Percentiles rank a stretch among this genome's conserved stretches.
These are phyloP conservation scores for Phrynocephalus guinanensis DNA, from an alignment of 2,797 vertebrate species.

Conservation along the genomic window DNA sequence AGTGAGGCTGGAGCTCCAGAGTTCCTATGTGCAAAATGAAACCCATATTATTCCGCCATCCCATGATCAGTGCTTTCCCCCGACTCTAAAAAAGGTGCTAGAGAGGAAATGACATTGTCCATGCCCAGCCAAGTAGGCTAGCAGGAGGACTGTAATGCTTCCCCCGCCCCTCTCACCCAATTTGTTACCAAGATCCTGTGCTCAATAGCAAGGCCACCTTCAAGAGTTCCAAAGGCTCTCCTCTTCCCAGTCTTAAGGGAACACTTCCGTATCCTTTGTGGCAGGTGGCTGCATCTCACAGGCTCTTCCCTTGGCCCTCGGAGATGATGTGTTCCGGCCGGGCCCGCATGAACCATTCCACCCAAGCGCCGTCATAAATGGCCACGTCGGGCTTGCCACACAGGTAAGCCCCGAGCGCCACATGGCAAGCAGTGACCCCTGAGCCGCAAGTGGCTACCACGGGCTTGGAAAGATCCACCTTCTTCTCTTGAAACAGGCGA, in stretches of 20 bases:
- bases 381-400: slow-evolving; percentile 86
- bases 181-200: slow-evolving; percentile 36
- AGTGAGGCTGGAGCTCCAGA: neutral
- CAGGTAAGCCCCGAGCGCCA: slow-evolving; percentile 88
- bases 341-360: slow-evolving; percentile 91
- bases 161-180: neutral
- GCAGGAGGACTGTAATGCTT: neutral
- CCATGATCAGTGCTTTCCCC: slow-evolving; percentile 33
- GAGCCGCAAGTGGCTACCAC: slow-evolving; percentile 90
- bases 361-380: slow-evolving; percentile 93
- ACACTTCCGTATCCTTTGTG: neutral
- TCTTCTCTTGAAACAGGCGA: slow-evolving; percentile 83
- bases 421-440: slow-evolving; percentile 91
- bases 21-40: slow-evolving; percentile 22
- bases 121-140: neutral
- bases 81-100: neutral
- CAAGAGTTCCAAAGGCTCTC: slow-evolving; percentile 36
- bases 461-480: slow-evolving; percentile 86
- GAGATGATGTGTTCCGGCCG: slow-evolving; percentile 87
- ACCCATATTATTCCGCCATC: slow-evolving; percentile 13
- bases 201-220: neutral
- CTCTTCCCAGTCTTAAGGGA: slow-evolving; percentile 59
- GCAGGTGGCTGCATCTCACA: slow-evolving; percentile 52
- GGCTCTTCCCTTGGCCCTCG: slow-evolving; percentile 80
- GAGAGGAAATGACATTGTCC: slow-evolving; percentile 21